Evolutionary conservation across 2,888 invertebrate species (phyloP).

Genomic region (Xiphydria camelus): DNA sequence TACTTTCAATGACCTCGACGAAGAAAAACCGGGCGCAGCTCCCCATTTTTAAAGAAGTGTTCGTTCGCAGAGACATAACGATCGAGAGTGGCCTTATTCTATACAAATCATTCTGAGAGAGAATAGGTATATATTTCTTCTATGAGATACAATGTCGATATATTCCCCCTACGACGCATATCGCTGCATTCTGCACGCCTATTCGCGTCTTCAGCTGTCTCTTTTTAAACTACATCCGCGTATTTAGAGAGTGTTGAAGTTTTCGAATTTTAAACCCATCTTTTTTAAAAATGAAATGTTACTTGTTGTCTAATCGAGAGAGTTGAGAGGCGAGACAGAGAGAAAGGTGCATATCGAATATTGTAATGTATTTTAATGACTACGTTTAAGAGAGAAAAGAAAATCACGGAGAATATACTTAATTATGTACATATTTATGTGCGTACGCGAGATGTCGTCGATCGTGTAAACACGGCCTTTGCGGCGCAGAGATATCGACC

Average conservation of each 20-base stretch:
- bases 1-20: constrained; percentile 12
- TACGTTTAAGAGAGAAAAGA: too few relatives aligned
- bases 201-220: constrained; percentile 30
- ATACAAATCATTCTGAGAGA: constrained; percentile 30
- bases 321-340: too few relatives aligned
- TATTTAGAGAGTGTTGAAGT: constrained; percentile 53
- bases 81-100: constrained; percentile 26
- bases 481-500: too few relatives aligned
- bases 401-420: too few relatives aligned
- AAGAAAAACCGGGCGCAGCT: too few relatives aligned
- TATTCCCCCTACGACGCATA: constrained; percentile 26
- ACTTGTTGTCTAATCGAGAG: constrained; percentile 46
- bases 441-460: too few relatives aligned
- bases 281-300: constrained; percentile 48
- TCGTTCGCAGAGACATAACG: constrained; percentile 7
- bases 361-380: constrained; percentile 28
- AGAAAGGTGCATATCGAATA: too few relatives aligned
- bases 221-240: constrained; percentile 38
- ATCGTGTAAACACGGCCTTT: too few relatives aligned
- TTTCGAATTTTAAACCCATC: constrained; percentile 54
- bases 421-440: too few relatives aligned
- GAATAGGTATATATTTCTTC: constrained; percentile 1
- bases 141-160: constrained; percentile 1
- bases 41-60: too few relatives aligned
- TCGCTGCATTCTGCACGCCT: constrained; percentile 20